Base-by-base conservation (phyloP, 2,888 invertebrate species). In the Ferdinandea cuprea region DNA sequence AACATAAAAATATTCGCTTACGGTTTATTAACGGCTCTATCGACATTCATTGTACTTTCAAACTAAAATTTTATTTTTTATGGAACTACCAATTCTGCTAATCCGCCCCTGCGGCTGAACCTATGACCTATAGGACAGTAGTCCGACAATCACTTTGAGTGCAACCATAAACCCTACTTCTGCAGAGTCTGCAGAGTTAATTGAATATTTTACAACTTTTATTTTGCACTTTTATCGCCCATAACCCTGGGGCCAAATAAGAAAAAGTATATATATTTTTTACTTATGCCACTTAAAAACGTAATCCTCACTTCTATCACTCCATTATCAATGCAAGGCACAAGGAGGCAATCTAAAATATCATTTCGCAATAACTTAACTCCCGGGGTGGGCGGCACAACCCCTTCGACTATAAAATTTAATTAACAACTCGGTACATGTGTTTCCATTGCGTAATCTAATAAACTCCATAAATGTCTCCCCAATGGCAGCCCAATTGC, bases 381-480 rank as follows among this genome's bases (percentile, higher is more conserved):
- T 44, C 37, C 37, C 19, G 28, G 40, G 50, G 25, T 19, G 28
- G 40, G 50, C 15, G 2, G 19, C 21, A 15, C 15, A 2, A 21
- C 42, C 30, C 30, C 40, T 35, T 46, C 19, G 30, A 0, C 40
- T 35, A 61, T 54, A 68, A 76, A 68, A 68, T 61, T 77, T 54
- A 69, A 77, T 63, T 56, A 69, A 56, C 69, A 69, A 32, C 61
- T 17, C 21, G 25, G n/a, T 19, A 37, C 42, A 30, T 37, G n/a
- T 17, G 66, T 46, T 61, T 28, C 21, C 25, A 46, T 63, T 63
- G 35, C 69, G 13, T 54, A 63, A 50, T 65, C 42, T 11, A 71
- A 71, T 71, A 58, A 78, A 58, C 40, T 50, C 19, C 58, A 78
- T 71, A 78, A 71, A 56, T 72, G 78, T 78, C 58, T n/a, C 40